These are phyloP conservation scores for Spinibarbus caldwelli DNA, from an alignment of 2,797 vertebrate genomes.

Conservation along the genomic window DNA sequence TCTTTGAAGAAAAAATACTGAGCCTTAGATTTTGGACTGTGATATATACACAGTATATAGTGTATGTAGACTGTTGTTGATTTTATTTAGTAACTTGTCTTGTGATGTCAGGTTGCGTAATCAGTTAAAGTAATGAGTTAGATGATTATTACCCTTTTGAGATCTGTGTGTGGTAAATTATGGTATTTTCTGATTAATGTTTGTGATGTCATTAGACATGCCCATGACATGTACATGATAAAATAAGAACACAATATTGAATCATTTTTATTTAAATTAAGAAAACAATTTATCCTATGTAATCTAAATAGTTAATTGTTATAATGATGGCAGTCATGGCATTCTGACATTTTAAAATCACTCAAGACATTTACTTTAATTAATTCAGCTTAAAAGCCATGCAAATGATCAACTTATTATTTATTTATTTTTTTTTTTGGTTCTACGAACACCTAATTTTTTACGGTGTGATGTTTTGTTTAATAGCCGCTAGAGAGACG, in stretches of 20 bases:
- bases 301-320: not conserved
- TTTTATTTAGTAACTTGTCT: not conserved
- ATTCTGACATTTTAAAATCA: not conserved
- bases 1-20: not conserved
- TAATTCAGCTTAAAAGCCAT: not conserved
- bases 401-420: not conserved
- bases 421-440: no score
- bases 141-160: not conserved
- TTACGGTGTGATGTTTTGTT: not conserved
- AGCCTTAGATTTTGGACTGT: not conserved
- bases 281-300: not conserved
- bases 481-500: not conserved
- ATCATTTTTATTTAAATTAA: not conserved
- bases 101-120: not conserved
- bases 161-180: not conserved
- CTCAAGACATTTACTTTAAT: constrained; percentile 23
- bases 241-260: not conserved
- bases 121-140: not conserved
- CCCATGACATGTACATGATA: not conserved
- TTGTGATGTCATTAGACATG: not conserved
- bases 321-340: not conserved
- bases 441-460: not conserved
- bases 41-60: not conserved
- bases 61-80: not conserved
- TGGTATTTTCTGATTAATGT: not conserved